Percentiles rank a stretch among this genome's conserved stretches.
Conservation (phyloP, 2,113 vertebrate genomes). For the Thryonomys swinderianus region DNA sequence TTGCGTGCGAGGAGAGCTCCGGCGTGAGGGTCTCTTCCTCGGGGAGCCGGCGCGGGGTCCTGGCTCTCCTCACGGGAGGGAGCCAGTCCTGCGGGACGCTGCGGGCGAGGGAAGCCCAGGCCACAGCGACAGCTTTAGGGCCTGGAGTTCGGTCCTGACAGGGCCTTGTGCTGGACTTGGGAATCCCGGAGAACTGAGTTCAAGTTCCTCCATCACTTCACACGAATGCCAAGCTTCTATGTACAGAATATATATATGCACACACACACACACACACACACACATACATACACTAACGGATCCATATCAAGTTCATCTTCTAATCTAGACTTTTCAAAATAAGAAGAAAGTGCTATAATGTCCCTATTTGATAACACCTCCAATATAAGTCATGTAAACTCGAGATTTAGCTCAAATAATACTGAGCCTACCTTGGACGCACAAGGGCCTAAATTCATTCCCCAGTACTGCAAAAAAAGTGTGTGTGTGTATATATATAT, state of each 20-base stretch:
- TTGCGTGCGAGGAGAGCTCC: conserved; percentile 14
- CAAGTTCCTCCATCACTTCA: neutral
- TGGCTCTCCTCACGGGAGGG: conserved; percentile 57
- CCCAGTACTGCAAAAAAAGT: no score
- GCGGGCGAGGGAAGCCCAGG: conserved; percentile 14
- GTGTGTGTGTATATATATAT: no score
- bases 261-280: neutral
- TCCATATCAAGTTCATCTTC: neutral
- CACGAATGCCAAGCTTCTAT: neutral
- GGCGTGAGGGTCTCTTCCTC: neutral
- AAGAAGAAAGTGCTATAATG: neutral
- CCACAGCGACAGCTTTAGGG: neutral
- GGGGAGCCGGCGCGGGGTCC: neutral
- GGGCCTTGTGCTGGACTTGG: neutral
- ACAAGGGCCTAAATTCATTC: no score
- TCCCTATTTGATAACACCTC: neutral
- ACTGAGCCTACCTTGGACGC: no score
- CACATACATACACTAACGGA: neutral
- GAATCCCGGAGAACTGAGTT: neutral
- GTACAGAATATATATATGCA: neutral
- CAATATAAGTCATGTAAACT: neutral
- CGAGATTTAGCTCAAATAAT: no score
- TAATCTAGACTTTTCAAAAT: neutral
- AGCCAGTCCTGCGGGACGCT: neutral
- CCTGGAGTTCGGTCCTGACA: neutral